Percentiles rank a stretch among this genome's conserved stretches.
Evolutionary conservation across 1,140 invertebrate genomes (phyloP).

Genomic region (Atta texana): DNA sequence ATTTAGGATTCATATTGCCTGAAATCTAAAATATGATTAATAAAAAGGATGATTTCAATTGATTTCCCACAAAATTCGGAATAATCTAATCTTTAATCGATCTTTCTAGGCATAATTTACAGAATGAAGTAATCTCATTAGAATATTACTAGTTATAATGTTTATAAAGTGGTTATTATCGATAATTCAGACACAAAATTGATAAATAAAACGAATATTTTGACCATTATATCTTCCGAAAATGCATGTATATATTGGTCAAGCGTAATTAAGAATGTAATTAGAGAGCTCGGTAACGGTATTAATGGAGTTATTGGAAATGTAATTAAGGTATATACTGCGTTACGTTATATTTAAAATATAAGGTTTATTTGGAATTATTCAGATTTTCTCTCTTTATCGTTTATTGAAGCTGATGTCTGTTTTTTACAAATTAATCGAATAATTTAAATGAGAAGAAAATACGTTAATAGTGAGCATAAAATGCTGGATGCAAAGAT

Average conservation of each 20-base stretch:
- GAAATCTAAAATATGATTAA: background rate
- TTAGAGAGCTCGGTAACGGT: constrained; percentile 37
- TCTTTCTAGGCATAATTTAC: background rate
- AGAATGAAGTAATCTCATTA: background rate
- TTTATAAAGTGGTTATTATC: background rate
- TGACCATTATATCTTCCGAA: constrained; percentile 3
- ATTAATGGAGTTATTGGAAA: constrained; percentile 54
- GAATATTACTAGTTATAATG: background rate
- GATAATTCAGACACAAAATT: background rate
- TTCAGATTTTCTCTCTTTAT: background rate
- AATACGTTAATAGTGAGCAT: constrained; percentile 17
- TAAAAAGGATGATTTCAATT: background rate
- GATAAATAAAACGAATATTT: constrained; percentile 19
- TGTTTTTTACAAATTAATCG: constrained; percentile 27
- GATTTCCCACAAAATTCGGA: background rate
- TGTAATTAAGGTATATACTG: constrained; percentile 44
- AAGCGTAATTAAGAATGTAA: constrained; percentile 43
- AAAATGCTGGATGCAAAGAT: constrained; percentile 27
- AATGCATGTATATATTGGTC: background rate
- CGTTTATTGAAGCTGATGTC: background rate
- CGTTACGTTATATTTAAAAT: background rate
- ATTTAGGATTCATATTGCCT: background rate
- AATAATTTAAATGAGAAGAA: constrained; percentile 2
- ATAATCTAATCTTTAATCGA: constrained; percentile 8
- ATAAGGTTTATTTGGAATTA: constrained; percentile 42